Evolutionary conservation across 2,797 vertebrate genomes (phyloP).

Genomic region (Numenius phaeopus): DNA sequence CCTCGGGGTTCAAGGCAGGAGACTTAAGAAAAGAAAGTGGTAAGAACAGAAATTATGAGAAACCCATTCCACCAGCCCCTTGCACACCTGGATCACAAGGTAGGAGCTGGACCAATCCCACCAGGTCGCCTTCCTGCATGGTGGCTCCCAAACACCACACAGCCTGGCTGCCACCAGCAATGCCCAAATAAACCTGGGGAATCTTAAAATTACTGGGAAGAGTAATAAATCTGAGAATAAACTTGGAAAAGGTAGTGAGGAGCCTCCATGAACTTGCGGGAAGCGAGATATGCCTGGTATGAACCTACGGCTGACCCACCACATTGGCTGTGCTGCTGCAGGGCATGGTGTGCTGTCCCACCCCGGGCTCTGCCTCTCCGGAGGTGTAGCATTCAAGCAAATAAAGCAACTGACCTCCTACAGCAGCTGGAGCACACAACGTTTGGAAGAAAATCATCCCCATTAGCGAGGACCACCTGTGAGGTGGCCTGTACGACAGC

Average conservation of each 20-base stretch:
- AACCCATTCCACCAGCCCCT: background rate
- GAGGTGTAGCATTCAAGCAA: no score
- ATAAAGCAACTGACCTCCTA: background rate
- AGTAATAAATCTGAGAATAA: background rate
- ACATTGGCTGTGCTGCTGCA: background rate
- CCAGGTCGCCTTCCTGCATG: background rate
- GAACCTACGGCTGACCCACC: background rate
- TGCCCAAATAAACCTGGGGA: background rate
- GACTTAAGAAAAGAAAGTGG: background rate
- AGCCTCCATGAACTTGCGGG: background rate
- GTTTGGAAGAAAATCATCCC: background rate
- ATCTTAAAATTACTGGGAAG: background rate
- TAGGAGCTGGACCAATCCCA: background rate
- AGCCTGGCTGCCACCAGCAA: background rate
- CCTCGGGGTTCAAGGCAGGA: background rate
- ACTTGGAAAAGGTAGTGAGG: background rate
- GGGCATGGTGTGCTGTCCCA: background rate
- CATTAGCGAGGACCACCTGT: background rate
- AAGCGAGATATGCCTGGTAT: background rate
- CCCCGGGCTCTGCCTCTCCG: background rate
- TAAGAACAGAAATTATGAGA: background rate
- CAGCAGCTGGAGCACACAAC: background rate
- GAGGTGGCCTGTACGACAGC: background rate
- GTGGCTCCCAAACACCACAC: accelerated
- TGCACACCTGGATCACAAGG: background rate